These are phyloP conservation scores for Luperina nickerlii DNA, from an alignment of 2,888 invertebrate species.

Conservation along the genomic window DNA sequence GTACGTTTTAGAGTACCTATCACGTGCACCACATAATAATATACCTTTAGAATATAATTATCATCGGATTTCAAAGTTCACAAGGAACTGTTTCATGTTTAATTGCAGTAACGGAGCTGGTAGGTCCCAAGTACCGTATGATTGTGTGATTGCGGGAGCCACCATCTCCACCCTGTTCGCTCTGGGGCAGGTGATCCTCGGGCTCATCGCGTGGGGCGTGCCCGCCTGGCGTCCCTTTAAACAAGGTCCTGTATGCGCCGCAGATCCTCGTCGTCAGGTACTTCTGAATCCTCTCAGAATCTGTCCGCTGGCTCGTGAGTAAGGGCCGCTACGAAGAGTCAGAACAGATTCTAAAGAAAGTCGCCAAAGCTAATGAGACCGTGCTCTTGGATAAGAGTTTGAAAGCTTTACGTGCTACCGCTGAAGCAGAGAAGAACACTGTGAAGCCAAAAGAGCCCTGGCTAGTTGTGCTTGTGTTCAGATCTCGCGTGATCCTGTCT, in stretches of 20 bases:
- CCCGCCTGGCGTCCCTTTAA: constrained; percentile 93
- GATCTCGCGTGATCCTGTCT: constrained; percentile 76
- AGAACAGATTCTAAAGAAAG: constrained; percentile 91
- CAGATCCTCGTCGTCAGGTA: constrained; percentile 92
- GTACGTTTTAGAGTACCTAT: no score
- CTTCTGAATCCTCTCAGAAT: constrained; percentile 93
- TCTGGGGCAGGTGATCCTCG: constrained; percentile 93
- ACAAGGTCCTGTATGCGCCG: constrained; percentile 92
- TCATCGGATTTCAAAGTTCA: neutral
- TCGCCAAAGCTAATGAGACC: constrained; percentile 91
- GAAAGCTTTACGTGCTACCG: constrained; percentile 79
- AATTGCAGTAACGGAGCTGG: constrained; percentile 93
- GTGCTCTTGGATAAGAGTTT: constrained; percentile 90
- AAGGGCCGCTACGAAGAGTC: constrained; percentile 92
- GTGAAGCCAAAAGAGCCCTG: constrained; percentile 80
- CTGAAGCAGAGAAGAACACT: constrained; percentile 78
- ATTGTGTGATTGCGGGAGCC: constrained; percentile 93
- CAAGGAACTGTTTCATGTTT: neutral
- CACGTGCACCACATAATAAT: neutral
- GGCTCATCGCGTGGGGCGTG: constrained; percentile 92
- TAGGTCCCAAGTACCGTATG: constrained; percentile 93
- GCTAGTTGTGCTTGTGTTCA: constrained; percentile 79
- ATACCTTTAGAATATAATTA: neutral
- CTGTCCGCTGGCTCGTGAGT: constrained; percentile 94
- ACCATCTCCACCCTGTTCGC: constrained; percentile 94